Conservation (phyloP, 2,888 invertebrate species). For the Caenorhabditis sp. region DNA sequence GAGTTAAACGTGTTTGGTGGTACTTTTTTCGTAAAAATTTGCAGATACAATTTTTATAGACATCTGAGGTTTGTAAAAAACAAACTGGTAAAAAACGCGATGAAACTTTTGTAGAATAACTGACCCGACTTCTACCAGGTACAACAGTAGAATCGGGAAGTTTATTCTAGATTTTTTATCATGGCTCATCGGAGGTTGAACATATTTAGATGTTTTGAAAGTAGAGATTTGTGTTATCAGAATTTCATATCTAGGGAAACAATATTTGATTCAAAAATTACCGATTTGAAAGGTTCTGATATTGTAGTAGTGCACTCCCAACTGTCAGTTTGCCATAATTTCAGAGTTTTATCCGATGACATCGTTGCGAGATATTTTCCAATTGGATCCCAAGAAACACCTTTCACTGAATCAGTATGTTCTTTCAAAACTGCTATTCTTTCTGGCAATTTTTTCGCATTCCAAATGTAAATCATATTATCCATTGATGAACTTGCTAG, state of each 20-base stretch:
- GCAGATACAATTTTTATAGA: too few relatives aligned
- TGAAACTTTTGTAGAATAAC: too few relatives aligned
- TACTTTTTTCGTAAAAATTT: too few relatives aligned
- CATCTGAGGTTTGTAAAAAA: too few relatives aligned
- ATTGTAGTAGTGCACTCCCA: constrained; percentile 89
- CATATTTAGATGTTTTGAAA: too few relatives aligned
- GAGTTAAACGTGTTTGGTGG: neutral
- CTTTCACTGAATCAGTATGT: constrained; percentile 79
- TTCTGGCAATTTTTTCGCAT: constrained; percentile 84
- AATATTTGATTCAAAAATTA: constrained; percentile 55
- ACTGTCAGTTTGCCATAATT: constrained; percentile 93
- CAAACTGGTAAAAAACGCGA: too few relatives aligned
- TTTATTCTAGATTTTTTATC: too few relatives aligned
- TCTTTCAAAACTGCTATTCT: constrained; percentile 28
- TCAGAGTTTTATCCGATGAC: constrained; percentile 76
- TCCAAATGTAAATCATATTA: constrained; percentile 96
- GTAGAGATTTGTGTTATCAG: too few relatives aligned
- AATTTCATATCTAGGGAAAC: neutral
- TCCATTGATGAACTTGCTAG: constrained; percentile 96
- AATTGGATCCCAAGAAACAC: constrained; percentile 97
- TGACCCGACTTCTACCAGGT: too few relatives aligned
- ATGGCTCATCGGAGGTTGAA: too few relatives aligned
- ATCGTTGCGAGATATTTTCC: constrained; percentile 96
- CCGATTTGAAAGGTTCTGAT: constrained; percentile 88
- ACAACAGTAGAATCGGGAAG: too few relatives aligned